Conservation (phyloP, 2,888 invertebrate genomes). For the Candidula unifasciata region DNA sequence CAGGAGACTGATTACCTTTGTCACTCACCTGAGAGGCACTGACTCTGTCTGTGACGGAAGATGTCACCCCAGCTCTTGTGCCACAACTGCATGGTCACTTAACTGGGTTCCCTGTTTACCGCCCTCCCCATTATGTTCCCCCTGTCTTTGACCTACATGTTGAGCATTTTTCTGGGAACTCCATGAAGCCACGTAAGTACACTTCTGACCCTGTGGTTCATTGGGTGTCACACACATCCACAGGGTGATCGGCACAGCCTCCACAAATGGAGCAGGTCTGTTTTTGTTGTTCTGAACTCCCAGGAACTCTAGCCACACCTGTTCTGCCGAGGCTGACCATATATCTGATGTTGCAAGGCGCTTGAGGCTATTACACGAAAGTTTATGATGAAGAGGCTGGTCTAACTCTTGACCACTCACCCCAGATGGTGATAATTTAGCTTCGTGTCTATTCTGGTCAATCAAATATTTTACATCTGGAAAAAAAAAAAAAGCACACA, state of each 20-base stretch:
- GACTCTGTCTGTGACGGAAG: slow-evolving; percentile 83
- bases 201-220: not conserved
- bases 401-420: not conserved
- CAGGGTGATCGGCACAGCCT: slow-evolving; percentile 88
- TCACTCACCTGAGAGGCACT: not conserved
- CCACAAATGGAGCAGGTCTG: slow-evolving; percentile 78
- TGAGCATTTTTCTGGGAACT: slow-evolving; percentile 2
- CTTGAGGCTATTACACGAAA: slow-evolving; percentile 69
- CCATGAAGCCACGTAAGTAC: not conserved
- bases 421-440: slow-evolving; percentile 25
- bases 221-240: slow-evolving; percentile 83
- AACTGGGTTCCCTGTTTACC: not conserved
- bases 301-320: slow-evolving; percentile 94
- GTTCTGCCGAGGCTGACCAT: slow-evolving; percentile 94
- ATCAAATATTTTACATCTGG: slow-evolving; percentile 40
- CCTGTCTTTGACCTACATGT: not conserved
- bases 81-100: not conserved
- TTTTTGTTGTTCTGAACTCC: slow-evolving; percentile 85
- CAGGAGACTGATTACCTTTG: not conserved
- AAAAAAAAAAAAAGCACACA: slow-evolving; percentile 15
- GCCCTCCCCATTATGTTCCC: not conserved
- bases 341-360: slow-evolving; percentile 84
- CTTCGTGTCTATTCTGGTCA: not conserved
- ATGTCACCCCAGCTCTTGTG: slow-evolving; percentile 69
- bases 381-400: slow-evolving; percentile 47